These are phyloP conservation scores for Ptyas mucosa DNA, from an alignment of 2,113 vertebrate species.

Conservation along the genomic window DNA sequence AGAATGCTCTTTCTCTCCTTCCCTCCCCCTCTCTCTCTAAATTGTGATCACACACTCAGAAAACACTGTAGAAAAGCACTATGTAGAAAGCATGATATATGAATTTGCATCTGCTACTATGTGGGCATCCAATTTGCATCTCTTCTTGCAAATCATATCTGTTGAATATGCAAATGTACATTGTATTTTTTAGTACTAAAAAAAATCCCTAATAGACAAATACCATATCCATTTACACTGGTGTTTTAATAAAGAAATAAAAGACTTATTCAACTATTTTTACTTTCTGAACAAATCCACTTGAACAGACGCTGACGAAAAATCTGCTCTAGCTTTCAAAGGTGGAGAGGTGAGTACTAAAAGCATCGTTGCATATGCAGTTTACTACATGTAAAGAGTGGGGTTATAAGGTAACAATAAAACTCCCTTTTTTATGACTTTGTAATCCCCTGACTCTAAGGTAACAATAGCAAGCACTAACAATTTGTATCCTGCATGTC, in stretches of 20 bases:
- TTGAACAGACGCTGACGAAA: not conserved
- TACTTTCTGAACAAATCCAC: not conserved
- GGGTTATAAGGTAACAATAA: not conserved
- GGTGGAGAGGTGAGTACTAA: not conserved
- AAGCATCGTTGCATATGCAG: not conserved
- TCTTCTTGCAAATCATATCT: slow-evolving; percentile 3
- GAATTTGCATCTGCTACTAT: not conserved
- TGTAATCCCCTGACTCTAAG: not conserved
- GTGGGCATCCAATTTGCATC: not conserved
- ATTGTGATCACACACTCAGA: not conserved
- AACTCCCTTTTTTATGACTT: not conserved
- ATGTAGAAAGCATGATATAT: not conserved
- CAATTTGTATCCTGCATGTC: not conserved
- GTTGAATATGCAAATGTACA: not conserved
- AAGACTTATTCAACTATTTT: not conserved
- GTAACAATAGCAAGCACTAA: not conserved
- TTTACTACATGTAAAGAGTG: not conserved
- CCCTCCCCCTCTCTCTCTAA: not conserved
- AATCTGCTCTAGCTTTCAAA: not conserved
- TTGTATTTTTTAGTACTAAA: not conserved
- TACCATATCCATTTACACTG: not conserved
- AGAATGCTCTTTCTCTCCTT: not conserved
- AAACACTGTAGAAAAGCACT: accelerated
- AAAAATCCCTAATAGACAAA: not conserved
- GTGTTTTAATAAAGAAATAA: not conserved